Base-by-base conservation (phyloP, 2,888 invertebrate species). In the Diaphora mendica region DNA sequence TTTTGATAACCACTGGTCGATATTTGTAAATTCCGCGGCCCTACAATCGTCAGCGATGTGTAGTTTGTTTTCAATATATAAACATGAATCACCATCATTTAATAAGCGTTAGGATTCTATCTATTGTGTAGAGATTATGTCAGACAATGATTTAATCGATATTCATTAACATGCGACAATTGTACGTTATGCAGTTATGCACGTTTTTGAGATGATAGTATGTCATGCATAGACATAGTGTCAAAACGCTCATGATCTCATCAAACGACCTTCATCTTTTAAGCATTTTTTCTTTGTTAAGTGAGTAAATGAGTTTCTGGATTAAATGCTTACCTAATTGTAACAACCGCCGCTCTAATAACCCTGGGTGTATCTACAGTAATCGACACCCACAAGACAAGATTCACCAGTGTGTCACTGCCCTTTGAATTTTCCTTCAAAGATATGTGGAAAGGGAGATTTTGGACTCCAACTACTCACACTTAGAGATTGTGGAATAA, bases 31-130 rank as follows among this genome's bases (percentile, higher is more conserved):
- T 69, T 55, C 26, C 17, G 9, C 39, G 39, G 59, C 26, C 55
- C 59, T 69, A 39, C 8, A 39, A 55, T 26, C 55, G 55, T 59
- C 39, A 17, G 35, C 55, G 9, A 3, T 4, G 33, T 51, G 39
- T 8, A 39, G 55, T 69, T 69, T 69, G 68, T 69, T 69, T 55
- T 69, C n/a, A 59, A 69, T 68, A n/a, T 68, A 51, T n/a, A 13
- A 39, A 11, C 35, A 55, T 69, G 68, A 69, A 17, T 59, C 68
- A 69, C 35, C 59, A 17, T n/a, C 9, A 35, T 68, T 33, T 55
- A 68, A 68, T 68, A 55, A 68, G 51, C 68, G 11, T n/a, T 9
- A 39, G 26, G 30, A 30, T 26, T 30, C 17, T 62, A 1, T 17
- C 68, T 69, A 55, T 69, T 69, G 68, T 55, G 26, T n/a, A 26